These are phyloP conservation scores for Tubiluchus corallicola DNA, from an alignment of 2,888 invertebrate genomes.

Conservation along the genomic window DNA sequence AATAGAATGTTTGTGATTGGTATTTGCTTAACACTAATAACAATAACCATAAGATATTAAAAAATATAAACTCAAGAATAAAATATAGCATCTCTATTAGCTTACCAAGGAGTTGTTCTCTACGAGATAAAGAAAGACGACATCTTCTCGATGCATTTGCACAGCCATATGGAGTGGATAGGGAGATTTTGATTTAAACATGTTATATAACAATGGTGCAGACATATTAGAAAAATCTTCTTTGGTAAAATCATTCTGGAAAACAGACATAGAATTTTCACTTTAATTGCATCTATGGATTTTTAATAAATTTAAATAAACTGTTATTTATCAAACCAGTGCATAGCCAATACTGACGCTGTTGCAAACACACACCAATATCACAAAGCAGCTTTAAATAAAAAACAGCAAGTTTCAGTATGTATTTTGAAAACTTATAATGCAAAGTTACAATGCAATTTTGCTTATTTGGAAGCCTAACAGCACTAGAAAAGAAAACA, in stretches of 20 bases:
- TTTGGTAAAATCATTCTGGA: conserved; percentile 44
- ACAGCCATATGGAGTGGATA: conserved; percentile 78
- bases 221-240: conserved; percentile 87
- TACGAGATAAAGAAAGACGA: conserved; percentile 77
- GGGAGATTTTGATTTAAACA: conserved; percentile 74
- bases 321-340: neutral
- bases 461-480: too few species aligned
- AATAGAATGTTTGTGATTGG: too few species aligned
- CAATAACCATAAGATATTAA: neutral
- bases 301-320: neutral
- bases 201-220: conserved; percentile 65
- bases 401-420: too few species aligned
- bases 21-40: too few species aligned
- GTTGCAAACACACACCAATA: neutral
- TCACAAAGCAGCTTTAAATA: conserved; percentile 5
- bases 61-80: conserved; percentile 4
- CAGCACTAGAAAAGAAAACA: too few species aligned
- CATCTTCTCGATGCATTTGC: conserved; percentile 68
- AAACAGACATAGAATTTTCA: too few species aligned
- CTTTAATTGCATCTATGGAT: neutral
- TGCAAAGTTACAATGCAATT: too few species aligned
- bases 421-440: too few species aligned
- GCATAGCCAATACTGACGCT: neutral
- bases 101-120: conserved; percentile 73
- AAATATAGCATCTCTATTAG: conserved; percentile 17